Base-by-base conservation (phyloP, 1,140 invertebrate species). In the Brachionus asplanchnoidis region DNA sequence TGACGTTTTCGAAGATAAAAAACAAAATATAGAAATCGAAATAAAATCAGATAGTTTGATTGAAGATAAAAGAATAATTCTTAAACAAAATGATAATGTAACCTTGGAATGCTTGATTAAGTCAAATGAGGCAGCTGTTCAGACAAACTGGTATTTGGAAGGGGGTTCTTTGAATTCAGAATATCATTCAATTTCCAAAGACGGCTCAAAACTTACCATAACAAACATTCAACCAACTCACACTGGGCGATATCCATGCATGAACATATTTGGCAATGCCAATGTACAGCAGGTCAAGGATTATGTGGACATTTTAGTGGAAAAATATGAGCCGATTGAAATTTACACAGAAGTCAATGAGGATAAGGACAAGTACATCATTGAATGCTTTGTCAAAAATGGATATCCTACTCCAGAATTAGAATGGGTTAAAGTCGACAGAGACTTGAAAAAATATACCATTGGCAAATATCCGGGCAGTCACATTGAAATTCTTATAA, bases 181-280 rank as follows among this genome's bases (percentile, higher is more conserved):
- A 26, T n/a, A 77, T 32, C 26, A 20, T 36, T 7, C 12, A 14
- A 12, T 12, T 3, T 28, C 73, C 2, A 46, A 53, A 20, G 73
- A 77, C 12, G 73, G 73, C n/a, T 12, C n/a, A 20, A 77, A 12
- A 11, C 6, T 77, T 9, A 28, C 23, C 17, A 50, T 77, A 14
- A 50, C n/a, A 50, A 26, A 77, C 73, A 46, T 77, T 77, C 73
- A 77, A 53, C 73, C 44, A 77, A 14, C 5, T 50, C 73, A 77
- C 50, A 26, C 17, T 46, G 73, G 73, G 9, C 8, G 11, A 26
- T 77, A 77, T 77, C 53, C 73, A 12, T 77, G 73, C 42, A 9
- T 36, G 11, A 46, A 17, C 17, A 12, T 9, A 14, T 23, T 26
- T n/a, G 28, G 26, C 28, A 23, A 11, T 50, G 23, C 23, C 8